phyloP scores from a whole-genome alignment of 2,888 invertebrate species.

The Rhagium mordax region DNA sequence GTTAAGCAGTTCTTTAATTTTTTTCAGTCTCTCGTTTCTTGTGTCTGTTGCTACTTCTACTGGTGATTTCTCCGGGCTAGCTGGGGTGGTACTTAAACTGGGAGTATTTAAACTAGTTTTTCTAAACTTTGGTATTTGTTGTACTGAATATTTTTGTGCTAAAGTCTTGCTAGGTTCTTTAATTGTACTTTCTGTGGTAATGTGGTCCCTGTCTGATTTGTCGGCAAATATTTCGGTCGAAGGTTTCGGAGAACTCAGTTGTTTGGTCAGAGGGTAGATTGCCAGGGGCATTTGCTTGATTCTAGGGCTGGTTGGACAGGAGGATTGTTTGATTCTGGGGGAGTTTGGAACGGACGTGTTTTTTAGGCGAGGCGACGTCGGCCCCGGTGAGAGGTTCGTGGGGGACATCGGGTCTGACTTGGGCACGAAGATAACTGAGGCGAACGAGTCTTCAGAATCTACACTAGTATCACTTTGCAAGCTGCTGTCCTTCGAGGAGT shows the following conservation, averaged over 20 bases:
- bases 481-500: conserved; percentile 90
- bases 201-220: conserved; percentile 60
- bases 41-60: conserved; percentile 45
- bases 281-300: conserved; percentile 76
- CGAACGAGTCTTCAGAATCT: conserved; percentile 94
- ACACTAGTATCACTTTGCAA: conserved; percentile 95
- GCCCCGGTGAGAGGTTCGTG: conserved; percentile 75
- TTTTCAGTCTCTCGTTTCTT: conserved; percentile 77
- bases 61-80: conserved; percentile 55
- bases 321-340: conserved; percentile 81
- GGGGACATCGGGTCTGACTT: conserved; percentile 83
- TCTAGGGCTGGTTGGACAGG: conserved; percentile 78
- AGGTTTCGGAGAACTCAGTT: conserved; percentile 75
- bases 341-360: conserved; percentile 85
- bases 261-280: conserved; percentile 74
- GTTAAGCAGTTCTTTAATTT: conserved; percentile 80
- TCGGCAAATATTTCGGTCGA: conserved; percentile 57
- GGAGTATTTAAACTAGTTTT: conserved; percentile 60
- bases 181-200: conserved; percentile 50
- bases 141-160: conserved; percentile 67
- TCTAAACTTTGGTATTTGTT: conserved; percentile 67
- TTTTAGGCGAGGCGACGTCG: conserved; percentile 76
- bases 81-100: conserved; percentile 34
- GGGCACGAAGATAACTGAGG: conserved; percentile 92
- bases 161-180: conserved; percentile 53